Evolutionary conservation across 2,113 vertebrate species (phyloP).

Genomic region (Salvelinus fontinalis): DNA sequence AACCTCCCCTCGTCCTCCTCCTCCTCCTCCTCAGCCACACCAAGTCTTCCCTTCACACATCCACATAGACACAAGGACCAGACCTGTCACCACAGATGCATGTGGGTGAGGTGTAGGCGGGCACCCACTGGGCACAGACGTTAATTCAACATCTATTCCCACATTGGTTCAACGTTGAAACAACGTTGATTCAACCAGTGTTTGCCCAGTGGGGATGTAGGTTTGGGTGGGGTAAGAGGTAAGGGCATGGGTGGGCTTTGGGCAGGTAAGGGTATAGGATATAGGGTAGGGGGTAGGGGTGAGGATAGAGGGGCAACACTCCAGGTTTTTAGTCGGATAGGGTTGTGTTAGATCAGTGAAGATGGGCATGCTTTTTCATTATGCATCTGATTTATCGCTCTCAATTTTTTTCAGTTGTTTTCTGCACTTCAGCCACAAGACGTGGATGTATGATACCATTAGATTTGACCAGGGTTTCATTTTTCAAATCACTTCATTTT

Average conservation of each 20-base stretch:
- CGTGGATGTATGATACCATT: slow-evolving; percentile 70
- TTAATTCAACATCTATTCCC: too few species aligned
- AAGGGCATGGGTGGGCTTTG: slow-evolving; percentile 26
- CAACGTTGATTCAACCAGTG: too few species aligned
- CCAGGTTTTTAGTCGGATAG: slow-evolving; percentile 60
- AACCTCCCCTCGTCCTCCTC: background rate
- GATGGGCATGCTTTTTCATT: slow-evolving; percentile 66
- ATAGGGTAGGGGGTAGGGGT: slow-evolving; percentile 32
- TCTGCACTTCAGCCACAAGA: slow-evolving; percentile 71
- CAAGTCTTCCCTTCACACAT: background rate
- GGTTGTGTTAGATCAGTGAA: slow-evolving; percentile 67
- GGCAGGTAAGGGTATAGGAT: slow-evolving; percentile 19
- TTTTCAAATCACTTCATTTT: slow-evolving; percentile 70
- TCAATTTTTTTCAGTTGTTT: slow-evolving; percentile 61
- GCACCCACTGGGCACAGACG: too few species aligned
- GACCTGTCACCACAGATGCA: slow-evolving; percentile 18
- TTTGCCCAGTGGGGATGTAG: slow-evolving; percentile 16
- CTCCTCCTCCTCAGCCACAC: background rate
- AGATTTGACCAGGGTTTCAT: slow-evolving; percentile 71
- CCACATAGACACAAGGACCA: slow-evolving; percentile 21
- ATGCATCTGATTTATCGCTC: slow-evolving; percentile 65
- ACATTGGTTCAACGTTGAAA: too few species aligned
- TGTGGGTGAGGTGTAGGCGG: slow-evolving; percentile 30
- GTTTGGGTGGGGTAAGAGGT: slow-evolving; percentile 20
- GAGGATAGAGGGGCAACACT: slow-evolving; percentile 44